phyloP scores from a whole-genome alignment of 2,797 vertebrate genomes.

The Xenopus petersii region DNA sequence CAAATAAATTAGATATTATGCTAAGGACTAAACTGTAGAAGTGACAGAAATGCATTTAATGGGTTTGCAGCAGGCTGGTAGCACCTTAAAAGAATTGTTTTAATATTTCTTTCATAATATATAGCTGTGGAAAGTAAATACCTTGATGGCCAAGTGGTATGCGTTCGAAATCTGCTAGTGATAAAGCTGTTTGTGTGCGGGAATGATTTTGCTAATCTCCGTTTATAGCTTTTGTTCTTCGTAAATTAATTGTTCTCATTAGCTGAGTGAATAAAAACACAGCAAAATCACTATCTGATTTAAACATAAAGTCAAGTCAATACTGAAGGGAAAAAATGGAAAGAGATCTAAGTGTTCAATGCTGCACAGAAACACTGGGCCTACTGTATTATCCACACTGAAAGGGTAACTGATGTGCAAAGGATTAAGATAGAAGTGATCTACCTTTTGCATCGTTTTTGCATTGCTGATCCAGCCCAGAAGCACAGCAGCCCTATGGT shows the following conservation, averaged over 20 bases:
- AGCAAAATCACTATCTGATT: slow-evolving; percentile 33
- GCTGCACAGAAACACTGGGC: no score
- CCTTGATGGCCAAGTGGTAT: no score
- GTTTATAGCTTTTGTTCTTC: neutral
- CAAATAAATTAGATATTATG: neutral
- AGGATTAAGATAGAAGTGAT: neutral
- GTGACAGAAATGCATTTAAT: slow-evolving; percentile 8
- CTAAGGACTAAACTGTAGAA: neutral
- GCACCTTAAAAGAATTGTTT: slow-evolving; percentile 19
- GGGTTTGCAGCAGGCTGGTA: neutral
- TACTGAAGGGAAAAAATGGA: neutral
- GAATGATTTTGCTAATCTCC: no score
- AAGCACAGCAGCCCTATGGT: no score
- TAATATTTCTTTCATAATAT: slow-evolving; percentile 28
- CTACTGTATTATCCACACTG: no score
- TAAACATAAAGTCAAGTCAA: neutral
- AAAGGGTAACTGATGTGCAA: no score
- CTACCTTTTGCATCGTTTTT: neutral
- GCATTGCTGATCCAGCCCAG: neutral
- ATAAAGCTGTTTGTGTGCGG: no score
- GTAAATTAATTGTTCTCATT: slow-evolving; percentile 39
- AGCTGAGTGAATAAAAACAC: slow-evolving; percentile 28
- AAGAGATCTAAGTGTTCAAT: no score
- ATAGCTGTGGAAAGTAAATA: neutral
- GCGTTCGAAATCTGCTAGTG: no score